Percentiles rank a stretch among this genome's conserved stretches.
Evolutionary conservation across 2,888 invertebrate genomes (phyloP).

Genomic region (Selenia dentaria): DNA sequence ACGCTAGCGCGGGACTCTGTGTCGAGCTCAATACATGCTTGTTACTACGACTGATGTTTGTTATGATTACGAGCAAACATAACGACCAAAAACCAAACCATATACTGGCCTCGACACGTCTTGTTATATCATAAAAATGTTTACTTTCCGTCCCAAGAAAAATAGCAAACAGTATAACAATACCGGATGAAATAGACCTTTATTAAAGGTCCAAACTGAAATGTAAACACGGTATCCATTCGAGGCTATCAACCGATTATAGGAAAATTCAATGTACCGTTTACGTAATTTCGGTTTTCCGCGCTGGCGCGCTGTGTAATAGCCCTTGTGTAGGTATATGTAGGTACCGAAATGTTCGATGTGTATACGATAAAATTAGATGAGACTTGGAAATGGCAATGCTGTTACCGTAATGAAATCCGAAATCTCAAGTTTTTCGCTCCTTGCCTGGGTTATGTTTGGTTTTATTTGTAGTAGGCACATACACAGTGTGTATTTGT

Average conservation of each 20-base stretch:
- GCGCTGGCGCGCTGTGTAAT: constrained; percentile 69
- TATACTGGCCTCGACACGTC: too few species aligned
- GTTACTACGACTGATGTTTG: too few species aligned
- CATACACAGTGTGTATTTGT: neutral
- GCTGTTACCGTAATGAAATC: constrained; percentile 37
- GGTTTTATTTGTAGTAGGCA: constrained; percentile 2
- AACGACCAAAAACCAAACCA: too few species aligned
- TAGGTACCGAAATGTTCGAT: constrained; percentile 30
- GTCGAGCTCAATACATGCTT: too few species aligned
- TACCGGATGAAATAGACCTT: neutral
- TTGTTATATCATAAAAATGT: too few species aligned
- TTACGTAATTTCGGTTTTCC: constrained; percentile 79
- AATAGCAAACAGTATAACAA: too few species aligned
- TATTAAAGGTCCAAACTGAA: constrained; percentile 18
- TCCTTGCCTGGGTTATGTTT: constrained; percentile 7
- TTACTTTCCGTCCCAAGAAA: too few species aligned
- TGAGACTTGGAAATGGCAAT: constrained; percentile 30
- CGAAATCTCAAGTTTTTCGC: constrained; percentile 21
- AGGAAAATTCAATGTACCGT: constrained; percentile 77
- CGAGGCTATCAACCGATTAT: constrained; percentile 57
- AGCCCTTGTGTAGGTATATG: constrained; percentile 39
- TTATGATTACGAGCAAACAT: too few species aligned
- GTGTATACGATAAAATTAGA: constrained; percentile 37
- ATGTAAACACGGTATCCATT: constrained; percentile 32
- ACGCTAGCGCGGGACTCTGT: too few species aligned